phyloP scores from a whole-genome alignment of 2,888 invertebrate genomes.

The Caprella mutica region DNA sequence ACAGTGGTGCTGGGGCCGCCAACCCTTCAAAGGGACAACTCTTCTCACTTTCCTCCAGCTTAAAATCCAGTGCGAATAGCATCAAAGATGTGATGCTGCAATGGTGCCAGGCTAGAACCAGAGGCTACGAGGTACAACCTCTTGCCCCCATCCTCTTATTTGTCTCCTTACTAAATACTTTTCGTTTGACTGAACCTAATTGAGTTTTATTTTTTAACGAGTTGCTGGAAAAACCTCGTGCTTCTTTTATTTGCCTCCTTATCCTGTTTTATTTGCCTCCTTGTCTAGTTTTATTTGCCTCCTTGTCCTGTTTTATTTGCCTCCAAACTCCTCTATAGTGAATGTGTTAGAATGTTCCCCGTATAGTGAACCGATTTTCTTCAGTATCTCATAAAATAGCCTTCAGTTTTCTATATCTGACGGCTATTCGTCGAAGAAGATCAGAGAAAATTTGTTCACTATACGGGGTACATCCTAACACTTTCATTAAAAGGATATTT shows the following conservation, averaged over 20 bases:
- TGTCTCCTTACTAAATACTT: background rate
- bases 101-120: slow-evolving; percentile 95
- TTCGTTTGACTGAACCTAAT: background rate
- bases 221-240: slow-evolving; percentile 2
- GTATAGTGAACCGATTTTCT: too few species aligned
- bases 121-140: slow-evolving; percentile 86
- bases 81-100: slow-evolving; percentile 91
- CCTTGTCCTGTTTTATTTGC: too few species aligned
- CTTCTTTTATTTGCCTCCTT: background rate
- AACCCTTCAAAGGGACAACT: slow-evolving; percentile 54
- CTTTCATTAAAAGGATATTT: too few species aligned
- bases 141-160: too few species aligned
- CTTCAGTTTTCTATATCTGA: too few species aligned
- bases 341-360: too few species aligned
- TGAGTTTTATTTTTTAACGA: slow-evolving; percentile 18
- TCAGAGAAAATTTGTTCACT: too few species aligned
- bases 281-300: too few species aligned
- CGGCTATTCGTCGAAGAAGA: too few species aligned
- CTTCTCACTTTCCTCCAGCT: slow-evolving; percentile 82
- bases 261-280: background rate
- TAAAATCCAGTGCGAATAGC: slow-evolving; percentile 81
- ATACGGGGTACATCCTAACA: too few species aligned
- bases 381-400: too few species aligned
- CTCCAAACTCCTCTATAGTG: too few species aligned
- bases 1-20: slow-evolving; percentile 5